Evolutionary conservation across 2,888 invertebrate genomes (phyloP).

Genomic region (Caenorhabditis wallacei): DNA sequence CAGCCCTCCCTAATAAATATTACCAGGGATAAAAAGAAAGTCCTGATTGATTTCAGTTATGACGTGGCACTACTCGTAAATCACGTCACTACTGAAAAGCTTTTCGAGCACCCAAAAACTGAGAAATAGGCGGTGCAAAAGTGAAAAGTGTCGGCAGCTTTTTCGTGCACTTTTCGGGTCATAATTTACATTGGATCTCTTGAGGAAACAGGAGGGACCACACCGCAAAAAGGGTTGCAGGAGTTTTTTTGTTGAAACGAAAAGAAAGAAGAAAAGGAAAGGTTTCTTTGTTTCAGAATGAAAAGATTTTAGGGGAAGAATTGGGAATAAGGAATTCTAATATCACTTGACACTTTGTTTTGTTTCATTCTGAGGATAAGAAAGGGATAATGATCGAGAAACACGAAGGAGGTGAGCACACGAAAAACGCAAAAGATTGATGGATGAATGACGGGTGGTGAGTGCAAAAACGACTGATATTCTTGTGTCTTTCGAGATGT

Average conservation of each 20-base stretch:
- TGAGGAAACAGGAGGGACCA: conserved; percentile 35
- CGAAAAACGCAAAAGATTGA: conserved; percentile 51
- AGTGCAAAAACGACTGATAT: conserved; percentile 56
- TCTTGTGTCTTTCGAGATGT: conserved; percentile 9
- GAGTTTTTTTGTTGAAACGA: conserved; percentile 11
- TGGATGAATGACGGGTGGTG: conserved; percentile 51
- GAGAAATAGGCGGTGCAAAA: conserved; percentile 42
- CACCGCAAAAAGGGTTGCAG: conserved; percentile 23
- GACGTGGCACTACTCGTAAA: conserved; percentile 23
- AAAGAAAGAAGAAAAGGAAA: conserved; percentile 1
- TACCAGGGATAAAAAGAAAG: neutral
- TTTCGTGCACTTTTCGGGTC: conserved; percentile 33
- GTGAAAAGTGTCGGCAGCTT: conserved; percentile 27
- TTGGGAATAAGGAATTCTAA: conserved; percentile 30
- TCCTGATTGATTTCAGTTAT: conserved; percentile 24
- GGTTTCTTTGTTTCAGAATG: conserved; percentile 14
- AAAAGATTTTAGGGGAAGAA: neutral
- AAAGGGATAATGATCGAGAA: conserved; percentile 59
- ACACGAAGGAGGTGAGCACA: conserved; percentile 29
- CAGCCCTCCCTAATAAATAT: neutral
- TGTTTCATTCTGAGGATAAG: conserved; percentile 23
- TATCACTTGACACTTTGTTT: conserved; percentile 36
- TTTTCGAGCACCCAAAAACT: conserved; percentile 2
- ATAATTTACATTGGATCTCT: conserved; percentile 50
- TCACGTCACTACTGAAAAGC: conserved; percentile 27